These are phyloP conservation scores for Echinops telfairi DNA, from an alignment of 2,113 vertebrate genomes.

Conservation along the genomic window DNA sequence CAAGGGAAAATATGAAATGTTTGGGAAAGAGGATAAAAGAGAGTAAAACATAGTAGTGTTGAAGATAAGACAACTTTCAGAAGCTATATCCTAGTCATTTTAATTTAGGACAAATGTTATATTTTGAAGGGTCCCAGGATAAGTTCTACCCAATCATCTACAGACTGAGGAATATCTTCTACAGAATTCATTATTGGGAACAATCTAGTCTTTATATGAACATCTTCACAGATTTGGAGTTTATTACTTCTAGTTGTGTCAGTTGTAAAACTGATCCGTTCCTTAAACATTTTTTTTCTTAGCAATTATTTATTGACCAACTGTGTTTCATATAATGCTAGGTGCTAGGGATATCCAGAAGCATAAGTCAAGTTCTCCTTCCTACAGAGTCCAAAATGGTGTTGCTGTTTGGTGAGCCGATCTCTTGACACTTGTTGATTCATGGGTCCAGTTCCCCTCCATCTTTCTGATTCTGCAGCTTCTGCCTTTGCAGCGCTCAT, in stretches of 20 bases:
- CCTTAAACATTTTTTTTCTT: slow-evolving; percentile 21
- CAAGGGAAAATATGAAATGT: slow-evolving; percentile 10
- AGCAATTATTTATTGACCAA: not conserved
- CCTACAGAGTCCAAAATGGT: slow-evolving; percentile 38
- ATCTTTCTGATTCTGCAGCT: no score
- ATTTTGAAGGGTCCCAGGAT: not conserved
- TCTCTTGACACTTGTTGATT: slow-evolving; percentile 49
- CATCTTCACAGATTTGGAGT: not conserved
- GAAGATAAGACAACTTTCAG: slow-evolving; percentile 17
- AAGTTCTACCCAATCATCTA: slow-evolving; percentile 26
- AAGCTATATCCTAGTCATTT: slow-evolving; percentile 24
- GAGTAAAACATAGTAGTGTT: slow-evolving; percentile 24
- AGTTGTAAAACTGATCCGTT: slow-evolving; percentile 39
- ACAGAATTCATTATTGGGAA: slow-evolving; percentile 24
- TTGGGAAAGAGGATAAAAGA: slow-evolving; percentile 16
- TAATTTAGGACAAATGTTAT: slow-evolving; percentile 26
- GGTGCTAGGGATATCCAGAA: slow-evolving; percentile 23
- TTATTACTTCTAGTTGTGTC: slow-evolving; percentile 44
- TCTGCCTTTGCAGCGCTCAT: no score
- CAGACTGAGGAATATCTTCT: not conserved
- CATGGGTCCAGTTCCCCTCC: not conserved
- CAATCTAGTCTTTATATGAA: slow-evolving; percentile 44
- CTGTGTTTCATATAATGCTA: slow-evolving; percentile 22
- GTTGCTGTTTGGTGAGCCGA: not conserved
- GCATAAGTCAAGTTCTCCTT: slow-evolving; percentile 8